Base-by-base conservation (phyloP, 2,113 vertebrate genomes). In the Proteles cristata region DNA sequence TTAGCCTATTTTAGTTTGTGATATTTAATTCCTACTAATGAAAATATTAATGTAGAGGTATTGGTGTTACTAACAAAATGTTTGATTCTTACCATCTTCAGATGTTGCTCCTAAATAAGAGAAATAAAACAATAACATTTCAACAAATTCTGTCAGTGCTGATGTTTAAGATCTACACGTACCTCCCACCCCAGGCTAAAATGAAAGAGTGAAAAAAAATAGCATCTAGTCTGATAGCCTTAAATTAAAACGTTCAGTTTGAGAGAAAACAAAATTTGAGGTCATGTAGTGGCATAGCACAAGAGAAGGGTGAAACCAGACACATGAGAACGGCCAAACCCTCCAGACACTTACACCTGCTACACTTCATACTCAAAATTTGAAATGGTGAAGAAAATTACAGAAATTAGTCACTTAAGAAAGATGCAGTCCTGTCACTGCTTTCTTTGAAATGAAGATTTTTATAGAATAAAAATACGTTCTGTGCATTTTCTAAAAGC, bases 21-120 rank as follows among this genome's bases (percentile, higher is more conserved):
- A 92, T 96, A 97, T 80, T 88, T 94, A 82, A 96, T 93, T 97
- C 82, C 80, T 81, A 97, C 73, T 48, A 96, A 98, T 97, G 96
- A 97, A 98, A 98, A 97, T 11, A 98, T 58, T 69, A 98, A 98
- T 91, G 92, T 95, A 97, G 71, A 98, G 83, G 81, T 76, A 94
- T 96, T 88, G 98, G 93, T 97, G 4, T 95, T 98, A 98, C 98
- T 98, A 97, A 93, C 97, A 98, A 96, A 96, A 95, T 92, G 25
- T 93, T 61, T 97, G 98, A 94, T 92, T 99, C 99, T 99, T 99
- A 99, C 99, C 99, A 99, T 99, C 99, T 98, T 99, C 99, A 99
- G 99, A 99, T 96, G 99, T 98, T 98, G 99, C 98, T 98, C 99
- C 99, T 99, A 99, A 98, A 99, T 98, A 99, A 98, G 99, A 98